These are phyloP conservation scores for Gadopsis marmoratus DNA, from an alignment of 2,797 vertebrate species.

Conservation along the genomic window DNA sequence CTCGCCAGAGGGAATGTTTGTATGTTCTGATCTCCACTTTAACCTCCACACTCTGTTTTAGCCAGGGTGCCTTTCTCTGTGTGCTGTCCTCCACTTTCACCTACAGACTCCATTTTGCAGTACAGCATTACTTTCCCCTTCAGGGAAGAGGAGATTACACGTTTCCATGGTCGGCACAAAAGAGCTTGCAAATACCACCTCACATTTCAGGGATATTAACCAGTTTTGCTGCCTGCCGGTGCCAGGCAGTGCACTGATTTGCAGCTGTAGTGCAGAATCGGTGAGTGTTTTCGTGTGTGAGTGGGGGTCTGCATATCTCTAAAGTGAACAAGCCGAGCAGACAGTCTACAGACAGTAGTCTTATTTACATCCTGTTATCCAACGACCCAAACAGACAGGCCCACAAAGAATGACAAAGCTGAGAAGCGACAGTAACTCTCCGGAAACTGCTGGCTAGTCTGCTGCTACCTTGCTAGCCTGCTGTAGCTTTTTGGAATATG, in stretches of 20 bases:
- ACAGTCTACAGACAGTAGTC: constrained; percentile 64
- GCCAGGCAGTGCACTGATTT: constrained; percentile 38
- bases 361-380: constrained; percentile 74
- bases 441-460: constrained; percentile 31
- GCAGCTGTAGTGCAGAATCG: constrained; percentile 46
- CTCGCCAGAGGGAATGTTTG: constrained; percentile 41
- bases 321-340: constrained; percentile 55
- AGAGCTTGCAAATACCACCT: constrained; percentile 45
- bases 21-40: constrained; percentile 47
- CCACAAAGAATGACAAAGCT: constrained; percentile 66
- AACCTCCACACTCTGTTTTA: constrained; percentile 57
- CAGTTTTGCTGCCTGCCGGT: constrained; percentile 36
- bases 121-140: constrained; percentile 53
- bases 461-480: constrained; percentile 21
- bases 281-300: constrained; percentile 16
- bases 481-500: constrained; percentile 34
- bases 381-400: constrained; percentile 56
- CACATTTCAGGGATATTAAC: constrained; percentile 54
- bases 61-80: constrained; percentile 54
- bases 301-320: constrained; percentile 60
- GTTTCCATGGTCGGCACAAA: constrained; percentile 48
- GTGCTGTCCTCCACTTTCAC: constrained; percentile 60
- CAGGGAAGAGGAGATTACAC: constrained; percentile 52
- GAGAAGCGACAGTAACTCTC: constrained; percentile 53
- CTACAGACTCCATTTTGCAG: constrained; percentile 65